Evolutionary conservation across 2,888 invertebrate species (phyloP).

Genomic region (Beris chalybata): DNA sequence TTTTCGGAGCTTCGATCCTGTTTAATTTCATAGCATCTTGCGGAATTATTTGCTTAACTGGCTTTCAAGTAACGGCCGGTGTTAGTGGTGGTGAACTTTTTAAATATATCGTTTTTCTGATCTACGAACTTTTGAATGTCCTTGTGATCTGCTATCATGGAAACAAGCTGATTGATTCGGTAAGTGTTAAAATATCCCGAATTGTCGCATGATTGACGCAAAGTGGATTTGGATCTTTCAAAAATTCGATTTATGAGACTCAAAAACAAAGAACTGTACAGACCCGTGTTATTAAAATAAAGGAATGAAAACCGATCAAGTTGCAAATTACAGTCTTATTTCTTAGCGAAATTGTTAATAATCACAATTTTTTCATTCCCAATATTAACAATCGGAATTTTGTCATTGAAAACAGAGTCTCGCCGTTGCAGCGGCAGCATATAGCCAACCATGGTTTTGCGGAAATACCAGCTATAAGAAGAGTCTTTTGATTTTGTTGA

Average conservation of each 20-base stretch:
- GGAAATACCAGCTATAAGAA: constrained; percentile 14
- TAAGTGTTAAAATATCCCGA: background rate
- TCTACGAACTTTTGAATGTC: constrained; percentile 5
- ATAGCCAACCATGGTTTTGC: constrained; percentile 11
- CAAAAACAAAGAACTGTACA: too few relatives aligned
- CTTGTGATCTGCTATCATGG: constrained; percentile 16
- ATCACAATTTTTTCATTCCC: too few relatives aligned
- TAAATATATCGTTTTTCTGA: constrained; percentile 11
- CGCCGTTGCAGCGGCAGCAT: background rate
- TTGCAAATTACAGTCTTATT: too few relatives aligned
- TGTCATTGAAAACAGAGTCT: background rate
- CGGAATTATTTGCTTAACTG: constrained; percentile 2
- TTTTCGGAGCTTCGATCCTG: constrained; percentile 9
- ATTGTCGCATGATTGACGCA: background rate
- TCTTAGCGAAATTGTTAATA: too few relatives aligned
- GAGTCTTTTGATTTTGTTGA: constrained; percentile 1
- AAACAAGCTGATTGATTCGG: constrained; percentile 7
- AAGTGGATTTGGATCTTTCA: background rate
- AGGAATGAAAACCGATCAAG: too few relatives aligned
- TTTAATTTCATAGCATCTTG: constrained; percentile 10
- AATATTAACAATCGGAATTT: too few relatives aligned
- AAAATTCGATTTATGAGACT: too few relatives aligned
- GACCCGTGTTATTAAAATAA: too few relatives aligned
- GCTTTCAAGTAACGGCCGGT: constrained; percentile 19
- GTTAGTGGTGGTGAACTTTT: background rate